Evolutionary conservation across 2,797 vertebrate species (phyloP).

Genomic region (Coregonus ussuriensis): DNA sequence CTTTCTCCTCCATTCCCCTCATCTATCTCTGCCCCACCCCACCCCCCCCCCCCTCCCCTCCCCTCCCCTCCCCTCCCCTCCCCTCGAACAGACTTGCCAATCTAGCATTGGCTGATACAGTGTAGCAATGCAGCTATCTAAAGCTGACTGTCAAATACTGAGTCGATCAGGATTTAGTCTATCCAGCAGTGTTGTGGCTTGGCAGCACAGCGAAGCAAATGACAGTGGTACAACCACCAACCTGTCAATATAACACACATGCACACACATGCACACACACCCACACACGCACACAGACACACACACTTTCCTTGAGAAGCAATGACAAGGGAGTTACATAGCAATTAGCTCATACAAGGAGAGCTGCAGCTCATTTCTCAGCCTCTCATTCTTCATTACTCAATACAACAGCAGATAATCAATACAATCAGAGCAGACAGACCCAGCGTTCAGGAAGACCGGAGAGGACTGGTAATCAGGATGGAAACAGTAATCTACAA

Average conservation of each 20-base stretch:
- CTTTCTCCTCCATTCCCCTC: constrained; percentile 17
- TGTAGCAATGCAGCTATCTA: neutral
- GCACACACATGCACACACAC: neutral
- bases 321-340: constrained; percentile 40
- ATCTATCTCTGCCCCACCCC: neutral
- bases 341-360: constrained; percentile 55
- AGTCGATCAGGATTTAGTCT: neutral
- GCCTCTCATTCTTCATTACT: constrained; percentile 49
- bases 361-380: constrained; percentile 53
- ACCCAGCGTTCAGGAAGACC: constrained; percentile 54
- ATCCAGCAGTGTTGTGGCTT: neutral
- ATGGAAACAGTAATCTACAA: constrained; percentile 47
- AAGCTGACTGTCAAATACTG: neutral
- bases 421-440: constrained; percentile 63
- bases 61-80: no score
- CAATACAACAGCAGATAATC: constrained; percentile 54
- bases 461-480: constrained; percentile 55
- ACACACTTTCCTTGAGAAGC: constrained; percentile 22
- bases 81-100: constrained; percentile 32
- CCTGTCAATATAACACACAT: neutral
- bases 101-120: constrained; percentile 34
- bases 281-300: neutral
- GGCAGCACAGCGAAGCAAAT: neutral
- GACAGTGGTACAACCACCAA: constrained; percentile 12
- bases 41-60: no score